Percentiles rank a stretch among this genome's conserved stretches.
These are phyloP conservation scores for Camelus dromedarius DNA, from an alignment of 2,113 vertebrate genomes.

Conservation along the genomic window DNA sequence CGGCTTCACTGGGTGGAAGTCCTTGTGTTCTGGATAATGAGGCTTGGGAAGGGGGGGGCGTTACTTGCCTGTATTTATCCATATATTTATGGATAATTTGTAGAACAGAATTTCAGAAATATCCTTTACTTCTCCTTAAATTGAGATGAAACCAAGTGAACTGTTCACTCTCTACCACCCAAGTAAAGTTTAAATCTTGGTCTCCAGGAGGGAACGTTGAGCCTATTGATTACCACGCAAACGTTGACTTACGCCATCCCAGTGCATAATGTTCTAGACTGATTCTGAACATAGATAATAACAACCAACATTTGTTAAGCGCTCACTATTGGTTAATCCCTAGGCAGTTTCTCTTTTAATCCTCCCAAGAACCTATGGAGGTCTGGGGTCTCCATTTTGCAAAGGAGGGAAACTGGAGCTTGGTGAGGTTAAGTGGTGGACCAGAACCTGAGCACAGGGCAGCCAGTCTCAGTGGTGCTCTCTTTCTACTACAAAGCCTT, in stretches of 20 bases:
- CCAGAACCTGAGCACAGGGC: background rate
- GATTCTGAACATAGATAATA: background rate
- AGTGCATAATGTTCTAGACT: background rate
- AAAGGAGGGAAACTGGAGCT: background rate
- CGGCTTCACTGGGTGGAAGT: background rate
- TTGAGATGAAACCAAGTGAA: background rate
- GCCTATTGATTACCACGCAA: background rate
- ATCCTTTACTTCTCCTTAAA: background rate
- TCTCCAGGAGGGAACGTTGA: background rate
- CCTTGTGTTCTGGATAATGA: background rate
- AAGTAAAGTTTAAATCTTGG: background rate
- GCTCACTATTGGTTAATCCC: background rate
- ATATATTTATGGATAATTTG: background rate
- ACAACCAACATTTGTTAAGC: background rate
- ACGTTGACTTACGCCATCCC: background rate
- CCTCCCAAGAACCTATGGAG: background rate
- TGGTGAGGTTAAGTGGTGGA: background rate
- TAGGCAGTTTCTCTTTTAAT: background rate
- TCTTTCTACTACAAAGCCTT: background rate
- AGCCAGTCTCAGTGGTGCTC: background rate
- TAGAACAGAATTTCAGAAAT: slow-evolving; percentile 11
- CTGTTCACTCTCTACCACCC: background rate
- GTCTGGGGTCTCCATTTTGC: background rate
- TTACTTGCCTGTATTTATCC: background rate
- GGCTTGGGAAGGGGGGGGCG: background rate